Base-by-base conservation (phyloP, 1,140 invertebrate species). In the Cotesia chilonis region DNA sequence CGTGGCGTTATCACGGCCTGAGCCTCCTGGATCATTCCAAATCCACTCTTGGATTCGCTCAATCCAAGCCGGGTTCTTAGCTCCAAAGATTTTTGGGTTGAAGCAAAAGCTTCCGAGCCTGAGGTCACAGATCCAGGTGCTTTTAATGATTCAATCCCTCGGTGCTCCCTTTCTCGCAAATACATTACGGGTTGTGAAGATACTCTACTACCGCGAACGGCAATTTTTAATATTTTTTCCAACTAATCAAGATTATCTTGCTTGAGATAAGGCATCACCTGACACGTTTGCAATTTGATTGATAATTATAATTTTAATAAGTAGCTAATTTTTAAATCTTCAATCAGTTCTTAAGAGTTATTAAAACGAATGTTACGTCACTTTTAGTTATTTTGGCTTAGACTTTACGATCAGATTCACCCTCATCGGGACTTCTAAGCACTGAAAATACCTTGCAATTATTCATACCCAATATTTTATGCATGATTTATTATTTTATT, bases 361-460 rank as follows among this genome's bases (percentile, higher is more conserved):
- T 20, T 54, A n/a, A 4, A 65, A 65, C 9, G 37, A 65, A 36
- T 65, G 60, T 51, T 41, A 38, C n/a, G 36, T 36, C 41, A 41
- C 63, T 38, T 65, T 9, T 51, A 28, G 10, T 67, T 47, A 59
- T 70, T 37, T 61, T 57, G 41, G 36, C 61, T 84, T 77, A 83
- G 71, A 82, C 74, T 73, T 77, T 76, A 68, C 79, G 81, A 68
- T 83, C 82, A 78, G 76, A 73, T 80, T 80, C 75, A 81, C 81
- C 80, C 80, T 80, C 70, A 73, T 80, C 79, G 77, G 84, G 84
- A 85, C 84, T 84, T 85, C 84, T 85, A 85, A 85, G 83, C 80
- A 84, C 80, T 81, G 82, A 80, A 75, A 84, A 84, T 68, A 82
- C 81, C 57, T 74, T 78, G 77, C 81, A 81, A 79, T 81, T 73